Conservation (phyloP, 2,888 invertebrate genomes). For the Agrotis puta region DNA sequence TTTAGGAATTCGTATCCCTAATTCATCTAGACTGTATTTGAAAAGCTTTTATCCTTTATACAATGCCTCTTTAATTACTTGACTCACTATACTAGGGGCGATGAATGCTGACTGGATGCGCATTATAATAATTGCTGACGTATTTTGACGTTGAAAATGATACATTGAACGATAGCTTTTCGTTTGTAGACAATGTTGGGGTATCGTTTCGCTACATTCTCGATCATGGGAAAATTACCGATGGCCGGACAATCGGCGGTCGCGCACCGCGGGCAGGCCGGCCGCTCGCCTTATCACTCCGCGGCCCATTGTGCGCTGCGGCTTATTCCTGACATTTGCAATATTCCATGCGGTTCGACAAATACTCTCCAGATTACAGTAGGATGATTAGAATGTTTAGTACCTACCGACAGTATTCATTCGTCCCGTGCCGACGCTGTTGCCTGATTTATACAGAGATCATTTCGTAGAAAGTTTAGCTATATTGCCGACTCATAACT, state of each 20-base stretch:
- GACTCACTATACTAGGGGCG: constrained; percentile 34
- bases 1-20: constrained; percentile 72
- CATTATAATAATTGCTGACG: constrained; percentile 43
- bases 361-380: constrained; percentile 81
- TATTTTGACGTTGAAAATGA: constrained; percentile 65
- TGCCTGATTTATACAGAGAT: constrained; percentile 56
- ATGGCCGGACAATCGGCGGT: constrained; percentile 78
- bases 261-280: constrained; percentile 64
- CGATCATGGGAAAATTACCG: constrained; percentile 86
- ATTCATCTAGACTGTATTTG: constrained; percentile 65
- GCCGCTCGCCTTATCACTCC: constrained; percentile 76
- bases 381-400: constrained; percentile 81
- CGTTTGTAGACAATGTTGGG: constrained; percentile 73
- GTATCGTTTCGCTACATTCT: constrained; percentile 75
- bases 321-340: constrained; percentile 79
- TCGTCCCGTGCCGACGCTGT: constrained; percentile 49
- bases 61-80: constrained; percentile 55
- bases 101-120: constrained; percentile 16
- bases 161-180: constrained; percentile 70
- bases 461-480: constrained; percentile 57
- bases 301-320: constrained; percentile 78
- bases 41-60: constrained; percentile 56
- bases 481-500: constrained; percentile 64
- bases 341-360: constrained; percentile 83
- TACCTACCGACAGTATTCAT: constrained; percentile 69